Evolutionary conservation across 2,797 vertebrate species (phyloP).

Genomic region (Denticeps clupeoides): DNA sequence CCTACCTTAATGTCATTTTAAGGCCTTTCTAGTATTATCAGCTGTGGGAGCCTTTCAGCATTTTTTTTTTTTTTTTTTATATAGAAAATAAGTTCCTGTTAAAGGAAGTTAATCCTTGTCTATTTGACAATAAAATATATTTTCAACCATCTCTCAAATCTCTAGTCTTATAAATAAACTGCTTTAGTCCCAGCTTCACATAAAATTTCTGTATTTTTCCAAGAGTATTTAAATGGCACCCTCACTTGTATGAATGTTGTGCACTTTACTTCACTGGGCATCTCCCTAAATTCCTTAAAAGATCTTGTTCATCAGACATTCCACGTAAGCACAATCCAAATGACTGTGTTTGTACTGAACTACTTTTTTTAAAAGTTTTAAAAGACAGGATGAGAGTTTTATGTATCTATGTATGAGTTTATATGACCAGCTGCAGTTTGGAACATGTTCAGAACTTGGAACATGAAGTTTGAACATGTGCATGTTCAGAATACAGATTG

Average conservation of each 20-base stretch:
- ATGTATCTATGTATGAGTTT: neutral
- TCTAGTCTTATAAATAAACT: neutral
- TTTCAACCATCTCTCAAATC: slow-evolving; percentile 5
- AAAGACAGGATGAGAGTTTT: neutral
- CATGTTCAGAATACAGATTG: too few relatives aligned
- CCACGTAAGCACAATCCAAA: too few relatives aligned
- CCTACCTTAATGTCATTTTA: slow-evolving; percentile 28
- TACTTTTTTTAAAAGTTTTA: too few relatives aligned
- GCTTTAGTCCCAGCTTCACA: too few relatives aligned
- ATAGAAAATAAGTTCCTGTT: slow-evolving; percentile 28
- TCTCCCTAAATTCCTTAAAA: too few relatives aligned
- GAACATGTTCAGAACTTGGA: neutral
- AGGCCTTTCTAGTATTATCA: slow-evolving; percentile 37
- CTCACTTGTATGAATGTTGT: too few relatives aligned
- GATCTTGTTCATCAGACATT: too few relatives aligned
- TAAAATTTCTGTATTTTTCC: too few relatives aligned
- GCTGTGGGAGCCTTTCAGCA: slow-evolving; percentile 29
- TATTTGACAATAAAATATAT: slow-evolving; percentile 52
- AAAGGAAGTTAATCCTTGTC: slow-evolving; percentile 39
- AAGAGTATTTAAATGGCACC: too few relatives aligned
- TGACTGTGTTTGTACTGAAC: too few relatives aligned
- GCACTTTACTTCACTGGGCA: too few relatives aligned
- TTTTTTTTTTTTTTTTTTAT: slow-evolving; percentile 17
- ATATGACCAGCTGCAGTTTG: neutral
- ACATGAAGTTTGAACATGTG: too few relatives aligned